Evolutionary conservation across 2,797 vertebrate species (phyloP), one percentile per base, ranked within the genome.

Genomic region (Esox masquinongy): DNA sequence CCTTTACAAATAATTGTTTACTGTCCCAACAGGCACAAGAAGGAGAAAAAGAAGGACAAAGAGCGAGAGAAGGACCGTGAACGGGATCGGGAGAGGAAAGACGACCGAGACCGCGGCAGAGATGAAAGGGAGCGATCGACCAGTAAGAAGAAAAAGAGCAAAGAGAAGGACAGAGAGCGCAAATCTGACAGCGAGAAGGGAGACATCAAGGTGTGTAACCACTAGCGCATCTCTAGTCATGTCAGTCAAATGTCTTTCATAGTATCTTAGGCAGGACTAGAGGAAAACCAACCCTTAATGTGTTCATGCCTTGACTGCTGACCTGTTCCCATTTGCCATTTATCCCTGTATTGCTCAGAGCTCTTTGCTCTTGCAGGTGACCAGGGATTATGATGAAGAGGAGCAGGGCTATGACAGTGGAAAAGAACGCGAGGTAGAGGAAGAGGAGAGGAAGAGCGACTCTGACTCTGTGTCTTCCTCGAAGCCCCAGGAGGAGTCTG

Each of bases 1-100:
- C 5, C 6, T 5, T 0, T 6, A 1, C 5, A 31, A 51, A 2
- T 26, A 16, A 63, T 47, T 3, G 12, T 43, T 14, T 1, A 0
- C 11, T 39, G 7, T 39, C 59, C 74, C 31, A 19, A 11, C 84
- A 95, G 94, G 68, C 94, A 95, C 77, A 99, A 99, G 94, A 99
- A 99, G 59, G 98, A 99, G 75, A 99, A 99, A 85, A 99, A 99
- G 94, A 99, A 99, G 86, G 98, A 99, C 72, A 98, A 98, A 88
- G 98, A 98, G 26, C 96, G 98, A 34, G 98, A 99, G 75, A 96
- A 96, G 82, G 97, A 97, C 29, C 91, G 97, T 67, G 97, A 98
- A 8, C 89, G 95, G 80, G 95, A 95, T 36, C 90, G 95, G 77
- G 95, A 95, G 34, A 92, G 93, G 86, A 95, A 87, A 93, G 97